phyloP scores from a whole-genome alignment of 2,113 vertebrate genomes.

The Macquaria ambigua region DNA sequence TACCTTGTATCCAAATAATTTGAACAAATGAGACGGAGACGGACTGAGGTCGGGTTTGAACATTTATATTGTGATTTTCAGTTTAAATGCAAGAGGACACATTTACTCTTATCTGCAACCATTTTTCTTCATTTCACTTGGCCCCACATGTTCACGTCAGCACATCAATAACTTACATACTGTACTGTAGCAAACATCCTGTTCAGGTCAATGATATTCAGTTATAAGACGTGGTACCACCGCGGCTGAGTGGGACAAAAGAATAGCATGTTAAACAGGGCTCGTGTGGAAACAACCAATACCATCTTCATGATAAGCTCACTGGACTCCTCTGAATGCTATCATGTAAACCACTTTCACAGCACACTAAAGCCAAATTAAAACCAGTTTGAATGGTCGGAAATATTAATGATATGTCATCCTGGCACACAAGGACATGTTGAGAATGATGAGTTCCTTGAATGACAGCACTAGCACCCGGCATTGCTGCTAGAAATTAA shows the following conservation, averaged over 20 bases:
- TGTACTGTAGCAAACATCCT: conserved; percentile 75
- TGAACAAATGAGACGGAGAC: conserved; percentile 63
- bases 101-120: conserved; percentile 61
- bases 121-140: conserved; percentile 69
- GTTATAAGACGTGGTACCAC: conserved; percentile 58
- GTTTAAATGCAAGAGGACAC: conserved; percentile 83
- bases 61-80: conserved; percentile 85
- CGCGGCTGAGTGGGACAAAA: conserved; percentile 26
- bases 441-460: conserved; percentile 16
- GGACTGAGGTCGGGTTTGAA: conserved; percentile 68
- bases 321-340: not conserved
- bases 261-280: conserved; percentile 25
- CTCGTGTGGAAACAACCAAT: conserved; percentile 10
- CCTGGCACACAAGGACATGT: conserved; percentile 28
- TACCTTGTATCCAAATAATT: not conserved
- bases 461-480: conserved; percentile 59
- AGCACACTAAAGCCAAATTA: conserved; percentile 24
- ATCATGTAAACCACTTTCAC: not conserved
- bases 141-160: conserved; percentile 73
- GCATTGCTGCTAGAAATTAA: conserved; percentile 39
- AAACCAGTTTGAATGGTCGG: conserved; percentile 31
- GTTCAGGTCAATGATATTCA: conserved; percentile 64
- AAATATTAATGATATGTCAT: conserved; percentile 49
- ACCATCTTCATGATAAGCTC: not conserved
- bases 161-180: conserved; percentile 85